Evolutionary conservation across 2,797 vertebrate species (phyloP), one percentile per base, ranked within the genome.

Genomic region (Sibirionetta formosa): DNA sequence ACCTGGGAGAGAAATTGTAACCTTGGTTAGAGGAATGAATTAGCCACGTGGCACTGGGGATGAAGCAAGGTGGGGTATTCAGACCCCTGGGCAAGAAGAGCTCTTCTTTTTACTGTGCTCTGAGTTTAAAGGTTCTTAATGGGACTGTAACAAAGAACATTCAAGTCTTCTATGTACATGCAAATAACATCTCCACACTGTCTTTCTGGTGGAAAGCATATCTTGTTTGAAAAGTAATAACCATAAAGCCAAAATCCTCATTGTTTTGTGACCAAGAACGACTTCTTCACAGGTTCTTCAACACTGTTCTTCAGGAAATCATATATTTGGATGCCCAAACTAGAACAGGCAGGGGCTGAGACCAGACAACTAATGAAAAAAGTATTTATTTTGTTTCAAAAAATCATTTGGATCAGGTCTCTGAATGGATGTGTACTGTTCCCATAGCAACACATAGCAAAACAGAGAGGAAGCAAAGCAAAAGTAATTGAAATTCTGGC

Each of bases 371-470:
- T 76, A 31, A 42, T 78, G 87, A 82, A 78, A 72, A 70, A 81
- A 27, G 35, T 24, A 64, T 31, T 79, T 82, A 54, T 84, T 95
- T 81, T 65, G 48, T 83, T 94, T 92, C 58, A 75, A 88, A 75
- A 73, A 87, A 83, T 36, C 51, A 31, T 50, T 76, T 36, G 50
- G 48, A 40, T 91, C 81, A 33, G 85, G 64, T 66, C 81, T 86
- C 86, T 85, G 84, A 92, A 82, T 86, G 73, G 88, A 82, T 77
- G 73, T 76, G 71, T 87, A 70, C 9, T 15, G 69, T 95, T 95
- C 83, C 90, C 80, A 92, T 73, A 76, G 83, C 94, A 87, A 95
- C 72, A 75, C 31, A 36, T 76, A 76, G 48, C 83, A 85, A 86
- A 78, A 75, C 16, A 77, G 56, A 58, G 64, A 23, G 42, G 48